phyloP scores from a whole-genome alignment of 2,797 vertebrate species.

The Anomalospiza imberbis region DNA sequence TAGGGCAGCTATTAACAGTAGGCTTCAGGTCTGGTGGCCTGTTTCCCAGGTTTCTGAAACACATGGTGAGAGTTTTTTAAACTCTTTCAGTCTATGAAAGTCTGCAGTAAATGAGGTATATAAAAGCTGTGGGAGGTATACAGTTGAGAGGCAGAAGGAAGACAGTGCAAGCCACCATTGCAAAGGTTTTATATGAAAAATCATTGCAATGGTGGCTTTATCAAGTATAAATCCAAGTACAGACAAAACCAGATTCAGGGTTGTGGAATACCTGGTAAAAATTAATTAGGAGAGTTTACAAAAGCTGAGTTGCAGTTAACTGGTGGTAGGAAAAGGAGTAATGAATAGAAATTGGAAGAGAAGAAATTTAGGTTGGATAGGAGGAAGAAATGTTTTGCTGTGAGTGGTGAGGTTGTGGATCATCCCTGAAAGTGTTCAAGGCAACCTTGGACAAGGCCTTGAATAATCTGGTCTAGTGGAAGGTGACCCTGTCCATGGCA shows the following conservation, averaged over 20 bases:
- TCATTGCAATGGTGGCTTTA: neutral
- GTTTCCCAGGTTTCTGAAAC: neutral
- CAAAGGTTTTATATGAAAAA: neutral
- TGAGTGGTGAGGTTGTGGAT: neutral
- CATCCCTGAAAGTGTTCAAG: neutral
- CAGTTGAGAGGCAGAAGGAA: neutral
- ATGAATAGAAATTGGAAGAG: neutral
- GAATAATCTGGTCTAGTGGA: neutral
- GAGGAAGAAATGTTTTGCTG: neutral
- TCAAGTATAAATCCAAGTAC: neutral
- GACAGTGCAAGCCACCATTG: neutral
- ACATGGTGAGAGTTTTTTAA: neutral
- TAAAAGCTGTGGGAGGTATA: neutral
- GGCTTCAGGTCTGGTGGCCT: neutral
- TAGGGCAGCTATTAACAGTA: constrained; percentile 1
- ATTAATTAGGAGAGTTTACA: neutral
- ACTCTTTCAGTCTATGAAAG: neutral
- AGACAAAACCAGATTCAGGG: neutral
- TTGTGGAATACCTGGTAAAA: neutral
- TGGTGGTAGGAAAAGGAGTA: neutral
- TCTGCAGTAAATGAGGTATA: neutral
- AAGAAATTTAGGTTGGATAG: neutral
- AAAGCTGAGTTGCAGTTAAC: neutral
- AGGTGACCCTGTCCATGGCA: neutral
- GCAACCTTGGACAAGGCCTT: neutral